Conservation (phyloP, 2,888 invertebrate genomes). For the Brachyptera putata region DNA sequence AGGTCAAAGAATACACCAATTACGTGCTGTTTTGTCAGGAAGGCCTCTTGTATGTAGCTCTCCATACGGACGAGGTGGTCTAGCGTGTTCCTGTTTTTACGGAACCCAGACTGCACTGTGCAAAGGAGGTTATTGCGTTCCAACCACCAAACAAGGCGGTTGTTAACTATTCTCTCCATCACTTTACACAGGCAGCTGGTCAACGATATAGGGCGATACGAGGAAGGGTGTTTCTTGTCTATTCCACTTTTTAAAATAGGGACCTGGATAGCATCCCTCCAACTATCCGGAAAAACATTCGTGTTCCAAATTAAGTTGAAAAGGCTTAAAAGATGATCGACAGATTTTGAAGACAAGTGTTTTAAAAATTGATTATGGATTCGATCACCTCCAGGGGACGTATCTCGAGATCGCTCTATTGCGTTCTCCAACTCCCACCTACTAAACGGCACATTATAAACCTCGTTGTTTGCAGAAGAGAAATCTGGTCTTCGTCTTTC, state of each 20-base stretch:
- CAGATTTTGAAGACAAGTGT: background rate
- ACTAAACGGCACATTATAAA: constrained; percentile 13
- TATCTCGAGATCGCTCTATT: background rate
- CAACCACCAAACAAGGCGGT: constrained; percentile 33
- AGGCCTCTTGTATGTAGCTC: constrained; percentile 31
- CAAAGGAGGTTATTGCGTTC: constrained; percentile 31
- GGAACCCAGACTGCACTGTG: no score
- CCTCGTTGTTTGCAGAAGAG: constrained; percentile 1
- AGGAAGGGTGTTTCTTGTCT: background rate
- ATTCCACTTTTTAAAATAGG: constrained; percentile 12
- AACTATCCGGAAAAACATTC: constrained; percentile 10
- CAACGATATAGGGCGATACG: constrained; percentile 36
- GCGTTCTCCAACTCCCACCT: background rate
- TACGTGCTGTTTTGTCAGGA: no score
- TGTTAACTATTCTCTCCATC: constrained; percentile 35
- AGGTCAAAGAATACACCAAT: no score
- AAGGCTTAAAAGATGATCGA: background rate
- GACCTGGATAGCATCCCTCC: constrained; percentile 9
- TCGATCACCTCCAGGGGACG: constrained; percentile 14
- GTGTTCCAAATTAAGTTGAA: constrained; percentile 6
- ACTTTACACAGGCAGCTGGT: constrained; percentile 37
- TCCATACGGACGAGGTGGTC: no score
- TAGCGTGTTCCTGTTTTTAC: no score
- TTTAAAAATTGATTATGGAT: constrained; percentile 13
- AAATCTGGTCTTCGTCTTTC: background rate